These are phyloP conservation scores for Corythucha ciliata DNA, from an alignment of 2,888 invertebrate genomes.

Conservation along the genomic window DNA sequence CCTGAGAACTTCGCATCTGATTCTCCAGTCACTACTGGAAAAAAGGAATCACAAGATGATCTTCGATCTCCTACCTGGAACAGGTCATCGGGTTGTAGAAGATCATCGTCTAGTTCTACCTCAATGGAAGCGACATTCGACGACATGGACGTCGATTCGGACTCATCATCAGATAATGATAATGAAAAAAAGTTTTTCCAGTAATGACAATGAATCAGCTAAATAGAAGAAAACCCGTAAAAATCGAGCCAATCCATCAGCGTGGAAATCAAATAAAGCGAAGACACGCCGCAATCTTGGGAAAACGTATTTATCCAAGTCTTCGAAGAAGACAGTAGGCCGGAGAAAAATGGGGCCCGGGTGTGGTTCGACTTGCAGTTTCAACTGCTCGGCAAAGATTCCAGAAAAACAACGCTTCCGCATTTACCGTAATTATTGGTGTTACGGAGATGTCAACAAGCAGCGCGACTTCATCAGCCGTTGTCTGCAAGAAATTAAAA, in stretches of 20 bases:
- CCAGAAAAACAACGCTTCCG: neutral
- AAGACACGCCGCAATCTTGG: constrained; percentile 6
- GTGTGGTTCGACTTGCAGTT: neutral
- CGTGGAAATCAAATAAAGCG: constrained; percentile 5
- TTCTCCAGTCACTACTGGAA: too few species aligned
- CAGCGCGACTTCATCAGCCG: neutral
- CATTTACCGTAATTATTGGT: neutral
- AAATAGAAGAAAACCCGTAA: constrained; percentile 11
- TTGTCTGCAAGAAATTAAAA: neutral
- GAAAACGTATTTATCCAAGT: constrained; percentile 4
- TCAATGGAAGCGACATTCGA: too few species aligned
- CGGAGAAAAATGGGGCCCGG: neutral
- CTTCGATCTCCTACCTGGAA: too few species aligned
- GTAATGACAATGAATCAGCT: too few species aligned
- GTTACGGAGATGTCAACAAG: neutral
- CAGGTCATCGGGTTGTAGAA: too few species aligned
- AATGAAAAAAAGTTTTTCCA: too few species aligned
- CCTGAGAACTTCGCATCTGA: too few species aligned
- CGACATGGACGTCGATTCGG: too few species aligned
- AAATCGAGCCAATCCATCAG: neutral
- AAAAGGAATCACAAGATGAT: too few species aligned
- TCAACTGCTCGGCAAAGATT: neutral
- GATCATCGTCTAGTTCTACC: too few species aligned
- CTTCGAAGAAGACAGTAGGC: neutral
- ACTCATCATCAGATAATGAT: too few species aligned